A percentile compares a stretch with the other conserved stretches of the same genome.
These are phyloP conservation scores for Gymnocheta viridis DNA, from an alignment of 2,888 invertebrate species.

Conservation along the genomic window DNA sequence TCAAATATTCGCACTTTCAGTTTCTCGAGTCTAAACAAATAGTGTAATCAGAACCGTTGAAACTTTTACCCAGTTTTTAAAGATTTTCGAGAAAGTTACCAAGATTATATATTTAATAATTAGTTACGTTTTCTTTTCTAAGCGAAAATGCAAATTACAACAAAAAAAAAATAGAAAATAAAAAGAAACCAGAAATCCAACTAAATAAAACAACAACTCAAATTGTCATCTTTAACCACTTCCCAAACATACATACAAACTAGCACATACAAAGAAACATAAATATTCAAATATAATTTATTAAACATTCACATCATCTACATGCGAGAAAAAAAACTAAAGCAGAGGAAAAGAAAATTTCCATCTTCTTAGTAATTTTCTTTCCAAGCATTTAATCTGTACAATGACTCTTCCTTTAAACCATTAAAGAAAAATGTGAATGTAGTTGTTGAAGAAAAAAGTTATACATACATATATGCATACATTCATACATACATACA, in stretches of 20 bases:
- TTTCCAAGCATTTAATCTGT: conserved; percentile 61
- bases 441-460: conserved; percentile 6
- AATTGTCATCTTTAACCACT: conserved; percentile 59
- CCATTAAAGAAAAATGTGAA: conserved; percentile 45
- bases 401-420: conserved; percentile 65
- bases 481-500: no score
- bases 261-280: background rate
- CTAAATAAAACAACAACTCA: conserved; percentile 44
- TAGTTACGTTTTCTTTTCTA: conserved; percentile 61
- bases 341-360: conserved; percentile 52
- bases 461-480: conserved; percentile 41
- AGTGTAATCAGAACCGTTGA: conserved; percentile 26
- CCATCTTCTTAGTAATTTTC: conserved; percentile 58
- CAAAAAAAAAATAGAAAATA: background rate
- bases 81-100: conserved; percentile 59
- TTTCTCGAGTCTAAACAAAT: conserved; percentile 11
- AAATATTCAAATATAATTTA: conserved; percentile 4
- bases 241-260: conserved; percentile 46
- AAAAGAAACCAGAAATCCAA: conserved; percentile 28
- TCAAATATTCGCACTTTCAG: conserved; percentile 38
- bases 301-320: conserved; percentile 56
- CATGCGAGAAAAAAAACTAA: conserved; percentile 39
- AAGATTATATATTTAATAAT: conserved; percentile 58
- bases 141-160: conserved; percentile 27
- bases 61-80: conserved; percentile 36